Evolutionary conservation across 2,113 vertebrate species (phyloP).

Genomic region (Seriola aureovittata): DNA sequence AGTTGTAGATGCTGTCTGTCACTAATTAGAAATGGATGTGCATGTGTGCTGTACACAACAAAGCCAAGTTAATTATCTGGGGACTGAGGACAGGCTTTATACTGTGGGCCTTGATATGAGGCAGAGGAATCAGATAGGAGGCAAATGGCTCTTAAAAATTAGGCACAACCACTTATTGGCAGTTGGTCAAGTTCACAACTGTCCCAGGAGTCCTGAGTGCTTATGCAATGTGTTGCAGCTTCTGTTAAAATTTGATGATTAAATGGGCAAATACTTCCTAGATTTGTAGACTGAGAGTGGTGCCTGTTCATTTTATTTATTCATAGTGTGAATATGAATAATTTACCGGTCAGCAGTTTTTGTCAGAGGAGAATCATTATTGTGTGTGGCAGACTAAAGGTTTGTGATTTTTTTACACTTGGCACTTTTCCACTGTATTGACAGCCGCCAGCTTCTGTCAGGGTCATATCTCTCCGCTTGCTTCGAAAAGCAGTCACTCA

Average conservation of each 20-base stretch:
- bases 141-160: constrained; percentile 67
- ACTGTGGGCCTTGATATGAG: constrained; percentile 45
- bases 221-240: constrained; percentile 81
- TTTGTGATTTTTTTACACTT: constrained; percentile 73
- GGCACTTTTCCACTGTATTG: constrained; percentile 63
- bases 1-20: constrained; percentile 29
- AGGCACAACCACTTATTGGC: constrained; percentile 73
- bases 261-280: constrained; percentile 81
- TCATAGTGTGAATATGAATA: constrained; percentile 81
- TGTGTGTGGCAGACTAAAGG: constrained; percentile 74
- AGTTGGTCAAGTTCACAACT: constrained; percentile 71
- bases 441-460: constrained; percentile 55
- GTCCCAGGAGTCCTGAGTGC: constrained; percentile 68
- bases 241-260: constrained; percentile 82
- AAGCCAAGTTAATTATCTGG: constrained; percentile 62
- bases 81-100: constrained; percentile 51
- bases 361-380: constrained; percentile 69
- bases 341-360: constrained; percentile 84
- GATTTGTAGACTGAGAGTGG: constrained; percentile 78
- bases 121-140: constrained; percentile 70
- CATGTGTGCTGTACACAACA: constrained; percentile 58
- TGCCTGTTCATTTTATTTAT: constrained; percentile 83
- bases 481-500: constrained; percentile 6
- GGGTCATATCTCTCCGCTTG: constrained; percentile 23
- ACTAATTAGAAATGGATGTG: constrained; percentile 77